Conservation (phyloP, 2,888 invertebrate genomes). For the Folsomia manolachei region DNA sequence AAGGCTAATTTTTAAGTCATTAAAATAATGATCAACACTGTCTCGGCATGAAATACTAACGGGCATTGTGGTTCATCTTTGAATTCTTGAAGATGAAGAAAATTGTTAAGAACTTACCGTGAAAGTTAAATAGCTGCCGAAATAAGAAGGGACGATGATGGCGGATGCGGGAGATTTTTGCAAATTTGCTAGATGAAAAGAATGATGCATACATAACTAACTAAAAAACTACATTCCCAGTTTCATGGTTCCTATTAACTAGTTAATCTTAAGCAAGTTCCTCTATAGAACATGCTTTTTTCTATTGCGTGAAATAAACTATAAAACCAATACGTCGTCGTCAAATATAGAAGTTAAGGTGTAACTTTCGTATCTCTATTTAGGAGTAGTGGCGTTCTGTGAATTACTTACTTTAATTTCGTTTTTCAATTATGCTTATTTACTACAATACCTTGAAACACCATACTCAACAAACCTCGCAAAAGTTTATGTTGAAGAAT, state of each 20-base stretch:
- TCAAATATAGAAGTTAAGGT: background rate
- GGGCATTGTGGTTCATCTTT: no score
- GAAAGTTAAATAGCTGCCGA: no score
- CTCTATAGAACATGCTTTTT: conserved; percentile 55
- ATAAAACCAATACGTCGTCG: conserved; percentile 20
- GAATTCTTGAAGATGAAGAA: no score
- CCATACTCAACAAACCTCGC: no score
- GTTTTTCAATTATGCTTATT: no score
- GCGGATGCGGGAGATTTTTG: conserved; percentile 4
- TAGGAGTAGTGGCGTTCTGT: background rate
- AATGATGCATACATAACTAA: background rate
- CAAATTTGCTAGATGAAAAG: conserved; percentile 20
- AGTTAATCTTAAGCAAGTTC: conserved; percentile 56
- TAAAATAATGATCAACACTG: conserved; percentile 19
- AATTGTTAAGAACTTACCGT: no score
- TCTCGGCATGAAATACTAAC: no score
- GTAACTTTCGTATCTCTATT: background rate
- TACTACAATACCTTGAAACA: no score
- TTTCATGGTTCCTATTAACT: conserved; percentile 56
- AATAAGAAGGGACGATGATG: conserved; percentile 5
- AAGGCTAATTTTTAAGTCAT: conserved; percentile 6
- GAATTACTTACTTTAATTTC: no score
- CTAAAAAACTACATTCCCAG: conserved; percentile 52
- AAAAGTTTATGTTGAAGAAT: no score
- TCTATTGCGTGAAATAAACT: conserved; percentile 51